Percentiles rank a stretch among this genome's conserved stretches.
Evolutionary conservation across 2,888 invertebrate species (phyloP).

Genomic region (Scaptomyza caliginosa): DNA sequence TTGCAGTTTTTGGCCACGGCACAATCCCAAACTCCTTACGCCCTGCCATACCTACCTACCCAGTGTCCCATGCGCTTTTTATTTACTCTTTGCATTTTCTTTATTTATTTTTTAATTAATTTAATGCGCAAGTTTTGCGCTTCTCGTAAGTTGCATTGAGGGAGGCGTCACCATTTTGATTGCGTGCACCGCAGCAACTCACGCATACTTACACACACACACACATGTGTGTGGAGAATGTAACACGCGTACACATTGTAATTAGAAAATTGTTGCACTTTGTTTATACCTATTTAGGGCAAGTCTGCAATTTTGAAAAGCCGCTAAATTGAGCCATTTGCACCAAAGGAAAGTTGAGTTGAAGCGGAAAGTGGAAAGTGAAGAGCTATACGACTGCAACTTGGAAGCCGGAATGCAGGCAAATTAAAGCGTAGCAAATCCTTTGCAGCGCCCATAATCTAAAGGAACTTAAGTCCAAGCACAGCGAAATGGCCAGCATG

Average conservation of each 20-base stretch:
- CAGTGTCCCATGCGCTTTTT: conserved; percentile 34
- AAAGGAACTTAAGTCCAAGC: conserved; percentile 32
- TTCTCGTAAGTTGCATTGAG: conserved; percentile 32
- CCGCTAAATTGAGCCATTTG: conserved; percentile 72
- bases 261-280: conserved; percentile 80
- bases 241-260: conserved; percentile 40
- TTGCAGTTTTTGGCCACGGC: conserved; percentile 56
- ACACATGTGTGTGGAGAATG: not conserved
- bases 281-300: conserved; percentile 54
- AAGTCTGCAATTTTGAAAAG: conserved; percentile 63
- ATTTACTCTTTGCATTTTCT: conserved; percentile 67
- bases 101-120: conserved; percentile 77
- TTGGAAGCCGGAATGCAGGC: conserved; percentile 12
- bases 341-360: conserved; percentile 15
- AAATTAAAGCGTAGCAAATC: conserved; percentile 44
- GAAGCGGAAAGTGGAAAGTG: conserved; percentile 3
- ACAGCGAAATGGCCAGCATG: conserved; percentile 31
- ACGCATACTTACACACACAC: conserved; percentile 6
- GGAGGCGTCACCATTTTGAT: conserved; percentile 21
- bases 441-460: conserved; percentile 36
- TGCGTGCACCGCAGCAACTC: conserved; percentile 52
- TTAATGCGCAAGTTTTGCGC: conserved; percentile 77
- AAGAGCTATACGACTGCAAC: not conserved
- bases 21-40: not conserved
- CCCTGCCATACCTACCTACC: not conserved